Base-by-base conservation (phyloP, 2,113 vertebrate species). In the Corydoras maculifer region DNA sequence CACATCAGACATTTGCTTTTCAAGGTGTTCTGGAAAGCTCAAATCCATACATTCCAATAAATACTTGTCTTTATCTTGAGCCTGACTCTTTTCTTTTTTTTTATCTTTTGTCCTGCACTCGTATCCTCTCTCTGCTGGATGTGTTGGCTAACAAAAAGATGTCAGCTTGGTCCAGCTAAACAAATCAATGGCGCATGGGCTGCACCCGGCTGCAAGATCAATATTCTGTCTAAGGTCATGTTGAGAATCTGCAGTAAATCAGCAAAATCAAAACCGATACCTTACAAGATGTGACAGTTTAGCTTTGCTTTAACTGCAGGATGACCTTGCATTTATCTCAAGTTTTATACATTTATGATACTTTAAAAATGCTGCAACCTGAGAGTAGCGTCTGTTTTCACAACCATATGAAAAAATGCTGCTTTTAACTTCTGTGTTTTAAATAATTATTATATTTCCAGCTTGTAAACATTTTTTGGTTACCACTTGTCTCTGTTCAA, bases 111-210 rank as follows among this genome's bases (percentile, higher is more conserved):
- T 32, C 35, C 7, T 43, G 35, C 35, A 43, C 32, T 50, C 58
- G 55, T 18, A 18, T 11, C 64, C 73, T 30, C 43, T 72, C 65
- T 64, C 53, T 30, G 68, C 82, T 84, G 82, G 86, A 88, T 81
- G 85, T 86, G 83, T 85, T 85, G 84, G 79, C 81, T 82, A 83
- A 90, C 88, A 85, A 88, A 86, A 85, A 88, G 79, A 85, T 88
- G 87, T 89, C 88, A 89, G 85, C 73, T 69, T 76, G 58, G 54
- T 76, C 78, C 85, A 88, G 82, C 86, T 86, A 89, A 91, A 90
- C 89, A 90, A 90, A 91, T 91, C 90, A 89, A 89, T 91, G 86
- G 81, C 80, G 79, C 83, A 65, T 83, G 78, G 68, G 32, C 62
- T 82, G 85, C 77, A 80, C 80, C 82, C 74, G 80, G 74, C 81